These are phyloP conservation scores for Tauraco erythrolophus DNA, from an alignment of 2,113 vertebrate species.

Conservation along the genomic window DNA sequence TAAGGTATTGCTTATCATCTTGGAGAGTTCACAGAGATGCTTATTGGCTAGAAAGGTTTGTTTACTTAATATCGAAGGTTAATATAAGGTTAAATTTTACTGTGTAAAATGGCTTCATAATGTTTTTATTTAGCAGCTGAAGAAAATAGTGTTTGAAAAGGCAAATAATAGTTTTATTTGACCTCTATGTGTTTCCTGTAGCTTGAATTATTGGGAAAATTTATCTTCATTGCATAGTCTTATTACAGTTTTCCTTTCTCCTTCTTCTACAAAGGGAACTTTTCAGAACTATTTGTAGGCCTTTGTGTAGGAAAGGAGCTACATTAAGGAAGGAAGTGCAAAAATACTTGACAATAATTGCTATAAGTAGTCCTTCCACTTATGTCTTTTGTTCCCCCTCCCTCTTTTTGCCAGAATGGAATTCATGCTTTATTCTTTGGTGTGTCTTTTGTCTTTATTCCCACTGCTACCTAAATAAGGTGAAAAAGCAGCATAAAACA, in stretches of 20 bases:
- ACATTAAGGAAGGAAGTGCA: constrained; percentile 49
- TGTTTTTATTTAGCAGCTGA: constrained; percentile 75
- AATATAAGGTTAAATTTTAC: constrained; percentile 81
- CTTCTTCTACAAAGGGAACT: background rate
- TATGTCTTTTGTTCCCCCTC: background rate
- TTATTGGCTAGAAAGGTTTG: constrained; percentile 83
- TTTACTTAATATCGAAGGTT: constrained; percentile 83
- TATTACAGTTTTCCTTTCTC: background rate
- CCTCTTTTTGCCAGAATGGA: background rate
- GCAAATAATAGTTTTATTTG: constrained; percentile 69
- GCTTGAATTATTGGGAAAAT: constrained; percentile 48
- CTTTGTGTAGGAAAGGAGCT: constrained; percentile 10
- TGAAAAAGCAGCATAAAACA: background rate
- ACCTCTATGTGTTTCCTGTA: constrained; percentile 38
- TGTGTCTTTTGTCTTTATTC: background rate
- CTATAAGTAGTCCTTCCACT: constrained; percentile 32
- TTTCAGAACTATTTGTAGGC: constrained; percentile 1
- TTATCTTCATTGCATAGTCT: constrained; percentile 32
- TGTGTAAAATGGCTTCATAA: constrained; percentile 73
- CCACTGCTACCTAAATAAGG: background rate
- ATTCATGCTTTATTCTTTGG: background rate
- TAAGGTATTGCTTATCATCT: constrained; percentile 87
- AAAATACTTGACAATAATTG: constrained; percentile 51
- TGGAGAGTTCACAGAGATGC: constrained; percentile 80
- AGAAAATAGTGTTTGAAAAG: constrained; percentile 69